Conservation (phyloP, 2,888 invertebrate genomes). For the Bombylius discolor region DNA sequence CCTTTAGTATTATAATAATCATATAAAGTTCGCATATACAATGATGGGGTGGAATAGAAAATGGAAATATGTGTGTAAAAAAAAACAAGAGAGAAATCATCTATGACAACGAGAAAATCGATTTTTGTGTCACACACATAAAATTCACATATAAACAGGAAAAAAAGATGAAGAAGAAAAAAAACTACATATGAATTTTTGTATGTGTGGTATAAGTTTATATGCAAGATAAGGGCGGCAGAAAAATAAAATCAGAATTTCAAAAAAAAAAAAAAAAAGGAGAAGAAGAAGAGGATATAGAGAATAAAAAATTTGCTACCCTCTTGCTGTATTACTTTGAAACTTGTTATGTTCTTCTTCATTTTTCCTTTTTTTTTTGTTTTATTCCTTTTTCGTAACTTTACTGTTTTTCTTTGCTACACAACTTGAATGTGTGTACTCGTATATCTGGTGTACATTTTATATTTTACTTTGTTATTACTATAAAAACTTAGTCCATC, state of each 20-base stretch:
- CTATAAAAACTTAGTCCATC: no score
- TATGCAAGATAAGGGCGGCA: slow-evolving; percentile 14
- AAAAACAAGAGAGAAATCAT: slow-evolving; percentile 15
- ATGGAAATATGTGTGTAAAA: no score
- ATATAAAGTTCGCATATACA: background rate
- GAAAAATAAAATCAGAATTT: slow-evolving; percentile 10
- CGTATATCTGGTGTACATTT: no score
- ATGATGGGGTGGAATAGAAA: background rate
- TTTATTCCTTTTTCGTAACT: no score
- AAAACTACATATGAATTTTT: background rate
- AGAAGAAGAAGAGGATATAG: background rate
- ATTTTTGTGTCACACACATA: slow-evolving; percentile 23
- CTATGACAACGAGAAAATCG: slow-evolving; percentile 22
- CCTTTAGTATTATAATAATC: no score
- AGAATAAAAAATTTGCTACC: slow-evolving; percentile 8
- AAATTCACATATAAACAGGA: slow-evolving; percentile 13
- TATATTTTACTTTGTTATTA: no score
- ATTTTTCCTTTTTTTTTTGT: no score
- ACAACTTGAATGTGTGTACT: no score
- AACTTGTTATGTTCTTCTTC: background rate
- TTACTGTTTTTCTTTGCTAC: no score
- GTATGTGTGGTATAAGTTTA: slow-evolving; percentile 8
- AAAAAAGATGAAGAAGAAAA: background rate
- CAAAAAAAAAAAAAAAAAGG: background rate
- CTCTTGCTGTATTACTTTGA: background rate